Evolutionary conservation across 1,140 invertebrate genomes (phyloP), one percentile per base, ranked within the genome.

Genomic region (Listronotus oregonensis): DNA sequence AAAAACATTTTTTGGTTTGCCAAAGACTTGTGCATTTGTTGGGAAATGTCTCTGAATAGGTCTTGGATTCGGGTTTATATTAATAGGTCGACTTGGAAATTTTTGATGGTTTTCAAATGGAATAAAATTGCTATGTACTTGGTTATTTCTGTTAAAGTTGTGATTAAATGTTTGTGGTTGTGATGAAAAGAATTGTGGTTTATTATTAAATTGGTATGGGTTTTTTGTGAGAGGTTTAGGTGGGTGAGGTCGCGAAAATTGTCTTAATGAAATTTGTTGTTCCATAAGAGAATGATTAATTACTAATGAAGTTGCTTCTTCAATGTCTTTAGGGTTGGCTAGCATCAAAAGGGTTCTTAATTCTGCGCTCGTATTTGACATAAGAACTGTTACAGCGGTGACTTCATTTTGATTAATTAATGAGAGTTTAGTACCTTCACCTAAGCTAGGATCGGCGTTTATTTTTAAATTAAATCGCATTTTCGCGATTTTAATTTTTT

Each of bases 81-180:
- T 7, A 54, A 39, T 40, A 15, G 32, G 14, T 54, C 9, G 27
- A 17, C 27, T 50, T 4, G 47, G 21, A 46, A 46, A 46, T n/a
- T n/a, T 34, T 34, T 1, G 34, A 37, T 8, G 34, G 34, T 37
- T 37, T 37, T 37, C 1, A 12, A 37, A 5, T 8, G 34, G 34
- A 5, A 27, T 3, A 27, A 3, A 5, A 5, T 27, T 27, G 1
- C 21, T 27, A 27, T n/a, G n/a, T n/a, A n/a, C n/a, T n/a, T n/a
- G 34, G 34, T 54, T 34, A 8, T 7, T 34, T 6, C 37, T 14
- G 51, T 54, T 32, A 32, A 54, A 54, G 37, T 54, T 54, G 51
- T 1, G 31, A 34, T 37, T 54, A 14, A 50, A 27, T 6, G 10
- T 21, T 50, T 27, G 11, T 1, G 2, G 12, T 27, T 5, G 11